These are phyloP conservation scores for Doris montereyensis DNA, from an alignment of 2,888 invertebrate species.

Conservation along the genomic window DNA sequence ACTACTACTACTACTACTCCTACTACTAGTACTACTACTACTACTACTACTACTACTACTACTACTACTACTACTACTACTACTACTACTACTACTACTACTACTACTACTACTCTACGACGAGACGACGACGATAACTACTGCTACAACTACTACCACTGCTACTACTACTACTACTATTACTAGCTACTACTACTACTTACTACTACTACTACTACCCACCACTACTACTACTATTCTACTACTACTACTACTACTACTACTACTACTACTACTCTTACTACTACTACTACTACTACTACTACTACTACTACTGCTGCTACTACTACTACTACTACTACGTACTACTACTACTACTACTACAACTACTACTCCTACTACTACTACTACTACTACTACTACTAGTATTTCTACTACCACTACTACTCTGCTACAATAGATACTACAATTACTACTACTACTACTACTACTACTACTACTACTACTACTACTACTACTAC, in stretches of 20 bases:
- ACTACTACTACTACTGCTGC: conserved; percentile 8
- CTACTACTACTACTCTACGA: conserved; percentile 42
- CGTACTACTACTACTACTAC: conserved; percentile 44
- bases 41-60: conserved; percentile 41
- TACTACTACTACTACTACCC: conserved; percentile 10
- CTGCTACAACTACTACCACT: neutral
- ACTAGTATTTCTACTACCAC: conserved; percentile 36
- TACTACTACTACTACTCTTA: conserved; percentile 1
- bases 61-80: conserved; percentile 41
- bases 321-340: conserved; percentile 13
- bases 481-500: conserved; percentile 45
- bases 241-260: conserved; percentile 25
- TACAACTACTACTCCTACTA: conserved; percentile 45
- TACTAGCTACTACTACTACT: neutral
- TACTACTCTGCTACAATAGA: no score
- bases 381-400: conserved; percentile 45
- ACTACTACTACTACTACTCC: no score
- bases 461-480: conserved; percentile 45
- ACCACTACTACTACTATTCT: conserved; percentile 22
- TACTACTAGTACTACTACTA: conserved; percentile 38
- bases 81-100: conserved; percentile 42
- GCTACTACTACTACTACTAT: conserved; percentile 24
- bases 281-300: conserved; percentile 10
- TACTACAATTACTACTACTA: conserved; percentile 44
- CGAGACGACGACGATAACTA: neutral